Evolutionary conservation across 2,888 invertebrate genomes (phyloP), one percentile per base, ranked within the genome.

Genomic region (Drosophila paramelanica): DNA sequence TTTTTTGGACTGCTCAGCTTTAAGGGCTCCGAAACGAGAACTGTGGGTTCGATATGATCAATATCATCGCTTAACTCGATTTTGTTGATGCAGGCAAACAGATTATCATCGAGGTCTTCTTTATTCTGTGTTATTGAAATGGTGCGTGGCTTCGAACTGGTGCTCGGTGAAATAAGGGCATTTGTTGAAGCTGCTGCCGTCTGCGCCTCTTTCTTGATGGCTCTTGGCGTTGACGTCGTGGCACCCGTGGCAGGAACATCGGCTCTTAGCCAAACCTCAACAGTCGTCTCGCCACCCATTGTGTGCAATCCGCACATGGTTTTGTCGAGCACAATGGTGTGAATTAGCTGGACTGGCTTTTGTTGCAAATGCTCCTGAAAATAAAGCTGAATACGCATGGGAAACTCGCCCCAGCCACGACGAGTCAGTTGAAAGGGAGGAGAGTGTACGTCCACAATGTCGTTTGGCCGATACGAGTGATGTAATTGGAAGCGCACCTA

Each of bases 321-420:
- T 73, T 96, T 94, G 91, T 98, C 98, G 71, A 98, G 93, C 89
- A 96, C 95, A 79, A 97, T 93, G 81, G 95, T 94, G 92, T 98
- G 98, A 56, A 96, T 94, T 13, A 98, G 93, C 77, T 96, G 95
- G 31, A 96, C 94, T 0, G 97, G 96, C 68, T 96, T 95, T 91
- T 98, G 97, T 14, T 95, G 92, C 7, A 93, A 91, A 60, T 96
- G 95, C 41, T 94, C 93, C 5, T 94, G 93, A 90, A 98, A 98
- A 91, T 96, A 96, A 1, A 98, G 93, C 91, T 97, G 96, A 3
- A 97, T 94, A 53, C 96, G 93, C 5, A 97, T 94, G 0, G 97
- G 96, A 93, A 98, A 98, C 93, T 98, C 98, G 11, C 98, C 98
- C 98, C 98, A 98, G 17, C 98, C 98, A 65, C 97, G 94, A 39